phyloP scores from a whole-genome alignment of 2,888 invertebrate genomes.

The Dermolepida albohirtum region DNA sequence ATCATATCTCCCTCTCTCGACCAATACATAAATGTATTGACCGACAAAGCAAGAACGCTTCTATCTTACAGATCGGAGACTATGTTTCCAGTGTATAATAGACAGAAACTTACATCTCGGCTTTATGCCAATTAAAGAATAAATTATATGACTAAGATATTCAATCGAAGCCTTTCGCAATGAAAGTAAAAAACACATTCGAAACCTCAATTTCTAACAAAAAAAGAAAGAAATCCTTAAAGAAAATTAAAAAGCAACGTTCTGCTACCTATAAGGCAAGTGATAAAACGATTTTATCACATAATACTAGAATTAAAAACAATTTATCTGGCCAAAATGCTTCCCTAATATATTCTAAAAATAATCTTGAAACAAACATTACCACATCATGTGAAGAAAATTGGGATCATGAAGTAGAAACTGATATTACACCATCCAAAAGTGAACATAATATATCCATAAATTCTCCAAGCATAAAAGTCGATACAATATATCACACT shows the following conservation, averaged over 20 bases:
- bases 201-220: slow-evolving; percentile 2
- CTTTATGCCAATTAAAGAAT: too few relatives aligned
- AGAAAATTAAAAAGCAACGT: not conserved
- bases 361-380: slow-evolving; percentile 2
- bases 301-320: not conserved
- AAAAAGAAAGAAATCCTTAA: slow-evolving; percentile 28
- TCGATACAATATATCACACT: slow-evolving; percentile 15
- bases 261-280: not conserved
- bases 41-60: too few relatives aligned
- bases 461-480: not conserved
- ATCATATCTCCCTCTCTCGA: too few relatives aligned
- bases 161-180: too few relatives aligned
- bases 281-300: not conserved
- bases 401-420: slow-evolving; percentile 14
- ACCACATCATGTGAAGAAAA: not conserved
- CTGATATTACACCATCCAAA: slow-evolving; percentile 31
- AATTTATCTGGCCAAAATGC: slow-evolving; percentile 4
- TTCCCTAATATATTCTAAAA: slow-evolving; percentile 24
- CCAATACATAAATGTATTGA: too few relatives aligned
- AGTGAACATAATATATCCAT: slow-evolving; percentile 5
- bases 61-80: too few relatives aligned
- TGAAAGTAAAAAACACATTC: not conserved
- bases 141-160: too few relatives aligned
- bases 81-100: too few relatives aligned
- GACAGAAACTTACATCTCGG: too few relatives aligned